These are phyloP conservation scores for Triops cancriformis DNA, from an alignment of 1,140 invertebrate genomes.

Conservation along the genomic window DNA sequence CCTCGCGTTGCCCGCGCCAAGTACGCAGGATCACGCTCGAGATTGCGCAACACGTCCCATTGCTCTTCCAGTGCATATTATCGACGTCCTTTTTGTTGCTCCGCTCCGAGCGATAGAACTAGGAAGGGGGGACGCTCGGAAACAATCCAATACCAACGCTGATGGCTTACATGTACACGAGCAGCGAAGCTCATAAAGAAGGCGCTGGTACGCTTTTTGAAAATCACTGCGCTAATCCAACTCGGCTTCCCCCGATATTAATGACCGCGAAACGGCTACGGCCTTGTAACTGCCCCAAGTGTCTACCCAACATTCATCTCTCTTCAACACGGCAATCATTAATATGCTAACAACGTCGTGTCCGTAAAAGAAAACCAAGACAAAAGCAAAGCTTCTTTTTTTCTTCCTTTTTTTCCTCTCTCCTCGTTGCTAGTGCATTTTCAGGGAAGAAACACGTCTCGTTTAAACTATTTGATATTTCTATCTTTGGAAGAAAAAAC, in stretches of 20 bases:
- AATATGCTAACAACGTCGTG: constrained; percentile 5
- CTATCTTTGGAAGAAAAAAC: not conserved
- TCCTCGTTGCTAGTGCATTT: not conserved
- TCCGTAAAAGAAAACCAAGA: not conserved
- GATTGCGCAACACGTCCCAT: not conserved
- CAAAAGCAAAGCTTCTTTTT: not conserved
- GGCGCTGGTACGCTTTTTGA: not conserved
- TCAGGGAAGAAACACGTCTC: not conserved
- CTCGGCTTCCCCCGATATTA: not conserved
- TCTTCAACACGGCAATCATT: not conserved
- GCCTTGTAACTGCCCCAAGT: constrained; percentile 4
- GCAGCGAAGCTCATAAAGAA: not conserved
- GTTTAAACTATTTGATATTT: not conserved
- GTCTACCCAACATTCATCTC: constrained; percentile 5
- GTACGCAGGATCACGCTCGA: not conserved
- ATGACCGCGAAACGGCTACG: not conserved
- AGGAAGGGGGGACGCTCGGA: not conserved
- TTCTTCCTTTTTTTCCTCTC: not conserved
- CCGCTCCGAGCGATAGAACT: not conserved
- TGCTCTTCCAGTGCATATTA: not conserved
- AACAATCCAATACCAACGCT: not conserved
- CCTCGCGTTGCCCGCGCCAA: too few species aligned
- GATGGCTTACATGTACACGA: not conserved
- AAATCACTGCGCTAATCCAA: not conserved
- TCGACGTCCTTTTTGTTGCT: not conserved